Conservation (phyloP, 2,797 vertebrate species). For the Paratrypauchen microcephalus region DNA sequence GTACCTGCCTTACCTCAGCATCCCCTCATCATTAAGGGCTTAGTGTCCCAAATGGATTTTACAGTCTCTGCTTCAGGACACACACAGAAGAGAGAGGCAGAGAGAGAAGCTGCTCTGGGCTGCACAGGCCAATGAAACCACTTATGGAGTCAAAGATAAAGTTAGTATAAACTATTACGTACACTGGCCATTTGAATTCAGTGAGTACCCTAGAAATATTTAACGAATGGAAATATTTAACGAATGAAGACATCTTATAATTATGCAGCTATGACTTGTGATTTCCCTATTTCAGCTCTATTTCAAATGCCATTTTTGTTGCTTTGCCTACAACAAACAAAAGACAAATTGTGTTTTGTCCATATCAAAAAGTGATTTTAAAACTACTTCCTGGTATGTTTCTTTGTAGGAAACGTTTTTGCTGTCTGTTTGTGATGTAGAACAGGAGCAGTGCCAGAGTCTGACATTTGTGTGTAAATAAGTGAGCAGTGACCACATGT, state of each 20-base stretch:
- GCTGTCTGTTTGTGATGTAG: constrained; percentile 6
- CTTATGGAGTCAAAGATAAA: constrained; percentile 39
- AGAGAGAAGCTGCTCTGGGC: constrained; percentile 39
- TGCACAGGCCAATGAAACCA: constrained; percentile 56
- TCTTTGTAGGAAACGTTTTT: too few species aligned
- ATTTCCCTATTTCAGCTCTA: background rate
- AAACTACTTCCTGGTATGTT: too few species aligned
- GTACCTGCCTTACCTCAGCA: constrained; percentile 71
- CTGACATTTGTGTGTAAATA: constrained; percentile 74
- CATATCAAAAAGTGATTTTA: too few species aligned
- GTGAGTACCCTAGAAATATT: background rate
- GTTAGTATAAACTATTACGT: background rate
- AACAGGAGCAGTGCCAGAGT: constrained; percentile 35
- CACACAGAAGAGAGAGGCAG: constrained; percentile 18
- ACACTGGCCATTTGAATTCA: background rate
- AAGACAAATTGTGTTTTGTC: too few species aligned
- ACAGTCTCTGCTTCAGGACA: constrained; percentile 58
- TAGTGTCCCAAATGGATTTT: constrained; percentile 74
- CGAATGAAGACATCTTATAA: background rate
- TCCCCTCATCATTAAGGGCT: constrained; percentile 71
- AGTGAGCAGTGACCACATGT: constrained; percentile 52
- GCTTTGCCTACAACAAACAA: too few species aligned
- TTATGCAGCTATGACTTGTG: background rate
- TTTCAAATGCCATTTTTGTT: background rate
- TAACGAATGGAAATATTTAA: background rate